These are phyloP conservation scores for Pseudococcus jackbeardsleyi DNA, from an alignment of 2,888 invertebrate genomes.

Conservation along the genomic window DNA sequence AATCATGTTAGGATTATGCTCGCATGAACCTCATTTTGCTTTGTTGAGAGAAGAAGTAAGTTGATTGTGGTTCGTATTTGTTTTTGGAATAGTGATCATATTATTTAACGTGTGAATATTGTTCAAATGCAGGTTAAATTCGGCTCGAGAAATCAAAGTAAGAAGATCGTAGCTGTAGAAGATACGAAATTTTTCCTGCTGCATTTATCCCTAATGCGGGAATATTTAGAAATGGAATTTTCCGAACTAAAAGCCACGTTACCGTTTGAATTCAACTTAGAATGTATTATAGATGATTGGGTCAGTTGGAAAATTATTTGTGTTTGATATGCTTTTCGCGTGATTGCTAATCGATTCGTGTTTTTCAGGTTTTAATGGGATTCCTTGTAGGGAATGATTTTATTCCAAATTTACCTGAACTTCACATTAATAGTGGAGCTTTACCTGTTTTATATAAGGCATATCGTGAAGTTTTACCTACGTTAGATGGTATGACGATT, in stretches of 20 bases:
- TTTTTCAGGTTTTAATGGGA: conserved; percentile 83
- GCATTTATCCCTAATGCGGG: conserved; percentile 91
- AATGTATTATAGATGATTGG: conserved; percentile 97
- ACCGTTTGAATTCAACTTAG: conserved; percentile 85
- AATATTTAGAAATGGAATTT: conserved; percentile 95
- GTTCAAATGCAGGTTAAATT: conserved; percentile 77
- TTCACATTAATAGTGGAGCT: conserved; percentile 93
- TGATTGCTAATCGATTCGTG: not conserved
- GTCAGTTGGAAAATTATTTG: conserved; percentile 69
- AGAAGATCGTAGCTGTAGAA: conserved; percentile 81
- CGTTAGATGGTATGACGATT: conserved; percentile 80
- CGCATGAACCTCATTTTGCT: conserved; percentile 96
- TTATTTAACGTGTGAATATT: not conserved
- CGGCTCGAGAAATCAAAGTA: conserved; percentile 74
- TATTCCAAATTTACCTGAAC: conserved; percentile 93
- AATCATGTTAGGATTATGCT: conserved; percentile 95
- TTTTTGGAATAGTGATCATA: not conserved
- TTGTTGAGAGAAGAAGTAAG: conserved; percentile 86
- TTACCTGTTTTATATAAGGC: conserved; percentile 87
- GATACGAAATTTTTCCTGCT: conserved; percentile 93
- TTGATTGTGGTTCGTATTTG: not conserved
- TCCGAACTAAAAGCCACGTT: conserved; percentile 77
- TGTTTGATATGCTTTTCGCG: not conserved
- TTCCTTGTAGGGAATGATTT: conserved; percentile 98
- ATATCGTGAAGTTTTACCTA: conserved; percentile 89